These are phyloP conservation scores for Tinamus guttatus DNA, from an alignment of 2,113 vertebrate species.

Conservation along the genomic window DNA sequence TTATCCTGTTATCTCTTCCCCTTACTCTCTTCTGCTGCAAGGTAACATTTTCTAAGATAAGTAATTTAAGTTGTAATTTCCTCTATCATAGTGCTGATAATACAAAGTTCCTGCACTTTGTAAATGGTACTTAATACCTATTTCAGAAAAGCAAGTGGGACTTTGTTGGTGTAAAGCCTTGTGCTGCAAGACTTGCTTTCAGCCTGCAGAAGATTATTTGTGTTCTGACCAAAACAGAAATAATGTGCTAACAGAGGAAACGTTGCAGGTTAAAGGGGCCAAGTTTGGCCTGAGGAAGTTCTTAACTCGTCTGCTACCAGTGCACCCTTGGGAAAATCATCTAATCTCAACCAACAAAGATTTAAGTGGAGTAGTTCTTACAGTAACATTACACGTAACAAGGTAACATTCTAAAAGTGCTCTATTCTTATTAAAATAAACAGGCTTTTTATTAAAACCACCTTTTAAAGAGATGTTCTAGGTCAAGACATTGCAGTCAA, in stretches of 20 bases:
- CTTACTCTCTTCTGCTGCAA: not conserved
- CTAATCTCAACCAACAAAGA: not conserved
- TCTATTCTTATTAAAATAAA: not conserved
- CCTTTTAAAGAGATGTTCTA: not conserved
- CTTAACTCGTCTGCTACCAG: not conserved
- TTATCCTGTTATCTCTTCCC: constrained; percentile 1
- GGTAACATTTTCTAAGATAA: not conserved
- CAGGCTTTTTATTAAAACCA: not conserved
- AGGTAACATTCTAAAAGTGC: not conserved
- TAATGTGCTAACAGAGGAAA: not conserved
- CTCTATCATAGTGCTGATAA: not conserved
- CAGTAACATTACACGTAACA: not conserved
- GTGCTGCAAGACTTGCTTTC: not conserved
- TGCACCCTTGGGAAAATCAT: not conserved
- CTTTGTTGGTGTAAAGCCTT: not conserved
- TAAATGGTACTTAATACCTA: not conserved
- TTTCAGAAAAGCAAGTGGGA: not conserved
- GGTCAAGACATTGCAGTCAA: not conserved
- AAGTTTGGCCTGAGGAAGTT: not conserved
- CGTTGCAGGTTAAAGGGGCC: not conserved
- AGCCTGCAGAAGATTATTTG: not conserved
- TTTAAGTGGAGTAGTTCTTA: not conserved
- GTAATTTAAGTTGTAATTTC: not conserved
- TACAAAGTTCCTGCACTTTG: not conserved
- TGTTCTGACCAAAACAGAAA: not conserved